A percentile compares a stretch with the other conserved stretches of the same genome.
These are phyloP conservation scores for Rhinolophus ferrumequinum DNA, from an alignment of 2,113 vertebrate genomes.

Conservation along the genomic window DNA sequence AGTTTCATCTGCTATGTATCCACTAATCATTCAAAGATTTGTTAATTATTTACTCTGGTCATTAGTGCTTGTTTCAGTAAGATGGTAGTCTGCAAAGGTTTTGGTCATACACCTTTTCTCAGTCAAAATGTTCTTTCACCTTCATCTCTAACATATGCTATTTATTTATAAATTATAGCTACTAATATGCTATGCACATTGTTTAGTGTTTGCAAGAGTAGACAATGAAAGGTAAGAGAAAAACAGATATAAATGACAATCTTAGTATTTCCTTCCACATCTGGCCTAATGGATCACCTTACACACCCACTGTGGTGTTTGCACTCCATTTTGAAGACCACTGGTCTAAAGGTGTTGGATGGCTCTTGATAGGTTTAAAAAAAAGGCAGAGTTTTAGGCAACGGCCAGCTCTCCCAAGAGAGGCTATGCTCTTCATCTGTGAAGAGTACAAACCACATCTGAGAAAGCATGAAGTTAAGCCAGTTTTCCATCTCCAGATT, in stretches of 20 bases:
- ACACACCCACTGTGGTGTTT: neutral
- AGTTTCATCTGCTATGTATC: neutral
- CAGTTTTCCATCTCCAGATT: neutral
- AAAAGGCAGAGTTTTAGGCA: neutral
- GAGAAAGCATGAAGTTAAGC: slow-evolving; percentile 3
- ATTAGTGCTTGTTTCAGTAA: neutral
- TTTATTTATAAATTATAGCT: slow-evolving; percentile 5
- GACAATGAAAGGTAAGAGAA: neutral
- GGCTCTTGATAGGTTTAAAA: neutral
- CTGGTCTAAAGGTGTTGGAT: neutral
- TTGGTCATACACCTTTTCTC: neutral
- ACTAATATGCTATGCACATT: neutral
- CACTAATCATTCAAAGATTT: neutral
- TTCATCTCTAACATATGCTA: neutral
- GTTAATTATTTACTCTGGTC: neutral
- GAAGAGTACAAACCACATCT: neutral
- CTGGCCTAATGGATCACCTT: neutral
- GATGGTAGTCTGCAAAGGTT: neutral
- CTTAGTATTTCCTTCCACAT: neutral
- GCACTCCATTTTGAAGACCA: neutral
- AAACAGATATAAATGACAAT: neutral
- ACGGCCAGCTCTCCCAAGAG: neutral
- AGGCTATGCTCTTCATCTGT: neutral
- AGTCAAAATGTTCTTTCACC: neutral
- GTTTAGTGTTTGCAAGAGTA: neutral